Percentiles rank a stretch among this genome's conserved stretches.
Conservation (phyloP, 2,797 vertebrate genomes). For the Pelobates cultripes region DNA sequence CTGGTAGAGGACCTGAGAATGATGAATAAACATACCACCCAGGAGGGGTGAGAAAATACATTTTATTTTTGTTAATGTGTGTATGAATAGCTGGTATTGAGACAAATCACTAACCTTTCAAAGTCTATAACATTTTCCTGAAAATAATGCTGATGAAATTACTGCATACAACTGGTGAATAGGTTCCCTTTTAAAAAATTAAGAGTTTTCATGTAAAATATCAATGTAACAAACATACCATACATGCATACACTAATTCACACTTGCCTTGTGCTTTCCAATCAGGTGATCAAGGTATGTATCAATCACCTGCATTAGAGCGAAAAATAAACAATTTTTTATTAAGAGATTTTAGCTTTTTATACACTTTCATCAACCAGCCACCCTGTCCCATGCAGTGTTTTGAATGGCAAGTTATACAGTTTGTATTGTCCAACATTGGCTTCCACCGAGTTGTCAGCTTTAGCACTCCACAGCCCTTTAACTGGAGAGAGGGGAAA, state of each 20-base stretch:
- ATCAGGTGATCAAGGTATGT: neutral
- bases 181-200: no score
- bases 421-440: neutral
- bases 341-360: neutral
- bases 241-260: neutral
- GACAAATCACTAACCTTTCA: no score
- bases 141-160: no score
- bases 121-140: no score
- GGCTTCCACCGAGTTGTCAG: no score
- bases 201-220: neutral
- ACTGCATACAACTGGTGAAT: no score
- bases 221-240: neutral
- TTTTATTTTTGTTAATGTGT: no score
- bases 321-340: neutral
- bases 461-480: no score
- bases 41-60: no score
- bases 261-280: neutral
- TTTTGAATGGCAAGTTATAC: neutral
- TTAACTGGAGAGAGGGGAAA: neutral
- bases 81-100: no score
- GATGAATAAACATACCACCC: no score
- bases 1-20: no score
- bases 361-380: neutral
- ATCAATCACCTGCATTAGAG: neutral
- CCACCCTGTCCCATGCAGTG: constrained; percentile 4